Conservation (phyloP, 2,888 invertebrate genomes). For the Seira sanloemensis region DNA sequence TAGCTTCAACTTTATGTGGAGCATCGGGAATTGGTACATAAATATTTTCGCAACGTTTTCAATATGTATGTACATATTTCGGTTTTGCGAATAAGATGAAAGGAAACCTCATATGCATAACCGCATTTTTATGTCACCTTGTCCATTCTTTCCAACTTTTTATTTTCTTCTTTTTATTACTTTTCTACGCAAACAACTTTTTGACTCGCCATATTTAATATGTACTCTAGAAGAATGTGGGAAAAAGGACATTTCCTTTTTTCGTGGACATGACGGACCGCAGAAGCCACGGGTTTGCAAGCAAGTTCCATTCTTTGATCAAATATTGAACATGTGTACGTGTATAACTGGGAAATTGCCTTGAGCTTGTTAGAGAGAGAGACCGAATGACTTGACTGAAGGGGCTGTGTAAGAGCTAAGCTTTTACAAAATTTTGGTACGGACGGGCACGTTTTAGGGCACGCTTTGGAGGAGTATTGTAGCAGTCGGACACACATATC, state of each 20-base stretch:
- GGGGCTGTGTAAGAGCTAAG: no score
- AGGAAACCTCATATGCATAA: slow-evolving; percentile 39
- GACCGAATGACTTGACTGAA: background rate
- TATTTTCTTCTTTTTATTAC: background rate
- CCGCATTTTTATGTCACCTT: slow-evolving; percentile 59
- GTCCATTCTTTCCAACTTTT: slow-evolving; percentile 7
- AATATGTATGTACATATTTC: no score
- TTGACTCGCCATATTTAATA: background rate
- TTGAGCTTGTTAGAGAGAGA: slow-evolving; percentile 37
- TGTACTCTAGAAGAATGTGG: background rate
- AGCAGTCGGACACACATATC: no score
- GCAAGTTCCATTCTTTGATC: slow-evolving; percentile 21
- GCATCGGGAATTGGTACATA: no score
- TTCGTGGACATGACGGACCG: background rate
- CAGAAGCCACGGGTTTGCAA: background rate
- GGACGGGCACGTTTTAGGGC: background rate
- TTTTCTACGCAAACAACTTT: background rate
- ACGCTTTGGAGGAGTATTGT: no score
- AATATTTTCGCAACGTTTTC: slow-evolving; percentile 6
- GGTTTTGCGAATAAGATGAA: slow-evolving; percentile 3
- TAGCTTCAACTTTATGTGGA: no score
- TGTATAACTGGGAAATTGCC: slow-evolving; percentile 19
- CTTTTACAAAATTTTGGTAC: no score
- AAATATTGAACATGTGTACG: slow-evolving; percentile 6
- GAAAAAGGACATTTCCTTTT: background rate